Conservation (phyloP, 2,113 vertebrate genomes). For the Chauna torquata region DNA sequence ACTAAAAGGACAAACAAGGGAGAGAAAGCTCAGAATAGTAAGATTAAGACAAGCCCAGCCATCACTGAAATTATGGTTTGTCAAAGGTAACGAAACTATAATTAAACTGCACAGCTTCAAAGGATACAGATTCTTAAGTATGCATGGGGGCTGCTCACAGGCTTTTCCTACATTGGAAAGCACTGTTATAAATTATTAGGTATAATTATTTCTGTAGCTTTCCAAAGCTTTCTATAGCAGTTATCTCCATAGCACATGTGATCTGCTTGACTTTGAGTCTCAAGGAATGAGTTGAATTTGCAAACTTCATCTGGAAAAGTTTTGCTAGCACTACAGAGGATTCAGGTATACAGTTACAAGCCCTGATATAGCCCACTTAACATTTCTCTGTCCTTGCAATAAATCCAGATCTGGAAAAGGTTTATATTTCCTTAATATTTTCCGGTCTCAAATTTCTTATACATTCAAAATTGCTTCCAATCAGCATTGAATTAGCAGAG, state of each 20-base stretch:
- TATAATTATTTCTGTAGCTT: neutral
- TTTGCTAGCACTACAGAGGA: neutral
- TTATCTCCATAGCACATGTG: neutral
- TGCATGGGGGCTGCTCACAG: constrained; percentile 4
- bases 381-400: constrained; percentile 30
- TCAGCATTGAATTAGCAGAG: constrained; percentile 63
- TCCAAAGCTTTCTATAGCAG: neutral
- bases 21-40: constrained; percentile 32
- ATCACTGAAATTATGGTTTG: constrained; percentile 49
- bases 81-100: constrained; percentile 50
- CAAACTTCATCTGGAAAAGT: constrained; percentile 32
- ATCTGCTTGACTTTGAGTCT: neutral
- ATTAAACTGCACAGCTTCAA: constrained; percentile 41
- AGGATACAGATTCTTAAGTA: constrained; percentile 38
- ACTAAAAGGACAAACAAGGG: constrained; percentile 18
- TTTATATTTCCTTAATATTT: constrained; percentile 61
- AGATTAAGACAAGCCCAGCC: constrained; percentile 4
- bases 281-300: constrained; percentile 25
- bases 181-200: neutral
- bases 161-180: neutral
- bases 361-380: constrained; percentile 36
- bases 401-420: constrained; percentile 43
- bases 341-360: neutral
- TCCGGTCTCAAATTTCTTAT: constrained; percentile 53
- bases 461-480: constrained; percentile 59